Percentiles rank a stretch among this genome's conserved stretches.
Conservation (phyloP, 1,140 invertebrate genomes). For the Lepidurus couesii region DNA sequence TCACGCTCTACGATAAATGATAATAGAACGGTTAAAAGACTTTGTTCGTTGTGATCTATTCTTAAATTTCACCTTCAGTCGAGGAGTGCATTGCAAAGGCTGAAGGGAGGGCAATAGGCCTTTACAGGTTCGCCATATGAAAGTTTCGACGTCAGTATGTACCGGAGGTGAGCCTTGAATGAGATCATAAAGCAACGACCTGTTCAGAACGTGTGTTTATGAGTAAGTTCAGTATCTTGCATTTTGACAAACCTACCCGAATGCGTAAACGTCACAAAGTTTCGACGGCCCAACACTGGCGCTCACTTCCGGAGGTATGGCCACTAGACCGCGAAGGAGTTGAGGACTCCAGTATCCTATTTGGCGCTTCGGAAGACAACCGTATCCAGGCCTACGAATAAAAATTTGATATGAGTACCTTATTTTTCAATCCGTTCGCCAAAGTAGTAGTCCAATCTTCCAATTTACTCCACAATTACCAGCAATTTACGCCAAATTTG, state of each 20-base stretch:
- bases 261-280: constrained; percentile 46
- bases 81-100: constrained; percentile 41
- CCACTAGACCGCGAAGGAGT: constrained; percentile 42
- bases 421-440: not conserved
- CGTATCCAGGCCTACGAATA: constrained; percentile 40
- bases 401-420: not conserved
- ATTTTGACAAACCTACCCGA: constrained; percentile 42
- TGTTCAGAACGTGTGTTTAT: constrained; percentile 35
- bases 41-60: not conserved
- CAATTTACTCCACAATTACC: not conserved
- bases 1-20: constrained; percentile 16
- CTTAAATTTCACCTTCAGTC: constrained; percentile 41
- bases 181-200: constrained; percentile 46
- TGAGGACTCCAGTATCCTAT: constrained; percentile 47
- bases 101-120: constrained; percentile 41
- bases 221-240: not conserved
- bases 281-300: constrained; percentile 38
- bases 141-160: constrained; percentile 40
- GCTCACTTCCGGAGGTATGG: constrained; percentile 42
- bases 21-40: not conserved
- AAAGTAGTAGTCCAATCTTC: not conserved
- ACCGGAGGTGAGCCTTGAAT: constrained; percentile 43
- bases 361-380: constrained; percentile 43
- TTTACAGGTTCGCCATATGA: constrained; percentile 44
- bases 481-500: not conserved